Base-by-base conservation (phyloP, 2,888 invertebrate genomes). In the Resseliella maxima region DNA sequence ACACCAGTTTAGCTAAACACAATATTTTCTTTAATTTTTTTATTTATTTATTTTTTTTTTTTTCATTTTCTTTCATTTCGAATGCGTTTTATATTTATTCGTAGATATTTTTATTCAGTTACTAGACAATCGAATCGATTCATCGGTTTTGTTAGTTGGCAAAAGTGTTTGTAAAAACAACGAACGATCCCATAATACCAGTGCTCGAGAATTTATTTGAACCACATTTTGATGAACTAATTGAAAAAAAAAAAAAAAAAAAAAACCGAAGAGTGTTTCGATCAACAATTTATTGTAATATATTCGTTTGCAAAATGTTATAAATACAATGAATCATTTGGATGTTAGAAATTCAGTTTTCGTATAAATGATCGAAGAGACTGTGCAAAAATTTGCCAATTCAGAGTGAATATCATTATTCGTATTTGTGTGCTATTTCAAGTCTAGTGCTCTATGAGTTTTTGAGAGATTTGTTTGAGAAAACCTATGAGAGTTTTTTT, bases 21-120 rank as follows among this genome's bases (percentile, higher is more conserved):
- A 24, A 59, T 59, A 24, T 27, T 59, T 72, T n/a, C 6, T 59
- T 59, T 24, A 18, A 6, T 50, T 50, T 50, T 18, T 12, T 50
- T 50, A 18, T 50, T 50, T 3, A 12, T 50, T 50, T 18, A 50
- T 18, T 18, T 21, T 10, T 10, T 50, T 2, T 21, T 50, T 18
- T 8, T 2, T 59, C 24, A 50, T 50, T 50, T 18, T 50, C 3
- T n/a, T 59, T 24, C 59, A 24, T 24, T 59, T 24, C 24, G 24
- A 59, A 24, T 72, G 31, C 31, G 27, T 31, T 72, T 72, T 35
- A 27, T 18, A 50, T 50, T 31, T 72, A 72, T 72, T 31, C 31
- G 72, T 72, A 12, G n/a, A 72, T 72, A 15, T 72, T 72, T 72
- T 72, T 35, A 59, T 59, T 59, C 72, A 72, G 35, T 72, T 31